A percentile compares a stretch with the other conserved stretches of the same genome.
These are phyloP conservation scores for Hippopotamus amphibius DNA, from an alignment of 2,113 vertebrate genomes.

Conservation along the genomic window DNA sequence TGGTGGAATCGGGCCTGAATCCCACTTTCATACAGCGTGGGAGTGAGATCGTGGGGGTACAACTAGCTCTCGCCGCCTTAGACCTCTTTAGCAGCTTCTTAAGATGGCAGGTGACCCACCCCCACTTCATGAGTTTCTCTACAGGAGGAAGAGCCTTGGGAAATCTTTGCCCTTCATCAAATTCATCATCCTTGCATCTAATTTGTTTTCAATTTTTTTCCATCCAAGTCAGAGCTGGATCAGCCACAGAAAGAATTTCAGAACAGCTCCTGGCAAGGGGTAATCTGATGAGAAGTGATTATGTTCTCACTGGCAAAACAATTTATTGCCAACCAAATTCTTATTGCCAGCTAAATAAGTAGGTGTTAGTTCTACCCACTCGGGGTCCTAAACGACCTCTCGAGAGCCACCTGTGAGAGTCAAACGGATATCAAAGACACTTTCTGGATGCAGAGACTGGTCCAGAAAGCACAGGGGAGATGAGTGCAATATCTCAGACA, in stretches of 20 bases:
- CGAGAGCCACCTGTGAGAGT: background rate
- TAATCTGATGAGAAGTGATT: conserved; percentile 69
- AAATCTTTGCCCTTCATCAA: background rate
- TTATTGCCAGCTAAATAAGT: conserved; percentile 52
- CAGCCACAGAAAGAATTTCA: conserved; percentile 46
- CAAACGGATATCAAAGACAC: background rate
- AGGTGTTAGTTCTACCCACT: conserved; percentile 11
- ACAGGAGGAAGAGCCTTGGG: background rate
- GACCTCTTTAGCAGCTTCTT: background rate
- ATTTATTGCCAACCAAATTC: conserved; percentile 65
- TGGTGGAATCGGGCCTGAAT: background rate
- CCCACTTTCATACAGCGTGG: fast-evolving
- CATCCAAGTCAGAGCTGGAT: conserved; percentile 33
- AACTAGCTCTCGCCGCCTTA: background rate
- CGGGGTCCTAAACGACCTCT: background rate
- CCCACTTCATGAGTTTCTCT: background rate
- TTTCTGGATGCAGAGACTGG: background rate
- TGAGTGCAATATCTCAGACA: background rate
- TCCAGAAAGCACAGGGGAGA: background rate
- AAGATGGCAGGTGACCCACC: no score
- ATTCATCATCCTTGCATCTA: conserved; percentile 58
- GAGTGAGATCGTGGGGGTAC: background rate
- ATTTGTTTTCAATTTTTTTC: conserved; percentile 60
- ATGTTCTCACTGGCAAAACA: conserved; percentile 52
- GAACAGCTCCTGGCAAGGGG: conserved; percentile 30